phyloP scores from a whole-genome alignment of 2,888 invertebrate genomes.

The Gastracanthus pulcherrimus region DNA sequence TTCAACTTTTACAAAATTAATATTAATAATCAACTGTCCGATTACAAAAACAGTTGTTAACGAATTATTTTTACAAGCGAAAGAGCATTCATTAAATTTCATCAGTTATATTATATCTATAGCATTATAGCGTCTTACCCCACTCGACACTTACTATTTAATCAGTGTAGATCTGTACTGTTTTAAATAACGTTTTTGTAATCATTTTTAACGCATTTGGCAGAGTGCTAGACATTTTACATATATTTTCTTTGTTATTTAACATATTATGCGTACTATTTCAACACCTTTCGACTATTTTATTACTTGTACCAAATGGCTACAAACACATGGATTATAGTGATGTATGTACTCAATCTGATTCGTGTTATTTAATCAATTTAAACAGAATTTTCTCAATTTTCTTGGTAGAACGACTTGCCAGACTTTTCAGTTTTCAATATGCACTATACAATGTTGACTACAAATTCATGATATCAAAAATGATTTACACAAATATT shows the following conservation, averaged over 20 bases:
- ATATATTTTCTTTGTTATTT: not conserved
- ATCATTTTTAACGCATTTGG: not conserved
- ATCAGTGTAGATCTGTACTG: not conserved
- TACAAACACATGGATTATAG: not conserved
- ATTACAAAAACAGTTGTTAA: too few species aligned
- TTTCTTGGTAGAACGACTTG: not conserved
- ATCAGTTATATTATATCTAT: too few species aligned
- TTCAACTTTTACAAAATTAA: too few species aligned
- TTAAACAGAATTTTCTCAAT: not conserved
- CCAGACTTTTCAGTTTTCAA: not conserved
- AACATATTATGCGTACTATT: not conserved
- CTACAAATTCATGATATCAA: too few species aligned
- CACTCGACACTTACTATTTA: not conserved
- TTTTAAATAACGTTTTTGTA: not conserved
- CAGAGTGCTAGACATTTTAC: not conserved
- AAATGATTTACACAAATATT: too few species aligned
- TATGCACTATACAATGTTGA: too few species aligned
- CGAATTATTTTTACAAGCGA: too few species aligned
- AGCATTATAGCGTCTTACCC: not conserved
- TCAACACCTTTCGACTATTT: not conserved
- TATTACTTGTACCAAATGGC: not conserved
- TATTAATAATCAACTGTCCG: too few species aligned
- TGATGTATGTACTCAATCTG: too few species aligned
- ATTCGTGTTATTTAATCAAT: not conserved
- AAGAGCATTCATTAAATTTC: too few species aligned